These are phyloP conservation scores for Acleris holmiana DNA, from an alignment of 2,888 invertebrate species.

Conservation along the genomic window DNA sequence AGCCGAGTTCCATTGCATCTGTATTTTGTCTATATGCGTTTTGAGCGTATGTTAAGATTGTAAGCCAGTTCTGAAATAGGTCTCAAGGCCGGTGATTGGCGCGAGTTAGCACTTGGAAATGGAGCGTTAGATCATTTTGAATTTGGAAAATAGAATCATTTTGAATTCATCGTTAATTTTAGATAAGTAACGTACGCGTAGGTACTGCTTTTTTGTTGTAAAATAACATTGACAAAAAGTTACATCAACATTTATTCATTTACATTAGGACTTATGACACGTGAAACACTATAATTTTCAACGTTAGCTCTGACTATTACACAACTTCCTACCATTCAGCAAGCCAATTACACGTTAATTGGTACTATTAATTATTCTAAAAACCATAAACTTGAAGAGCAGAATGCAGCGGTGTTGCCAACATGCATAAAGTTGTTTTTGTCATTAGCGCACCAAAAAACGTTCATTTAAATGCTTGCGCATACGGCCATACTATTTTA, in stretches of 20 bases:
- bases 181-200: neutral
- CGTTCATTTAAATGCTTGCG: conserved; percentile 33
- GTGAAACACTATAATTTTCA: conserved; percentile 7
- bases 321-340: conserved; percentile 26
- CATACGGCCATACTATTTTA: conserved; percentile 42
- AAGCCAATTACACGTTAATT: conserved; percentile 28
- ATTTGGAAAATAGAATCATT: conserved; percentile 16
- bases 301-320: conserved; percentile 1
- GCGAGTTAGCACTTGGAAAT: conserved; percentile 30
- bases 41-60: conserved; percentile 34
- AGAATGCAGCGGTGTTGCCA: conserved; percentile 22
- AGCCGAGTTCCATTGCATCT: conserved; percentile 25
- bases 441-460: conserved; percentile 24
- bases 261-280: neutral
- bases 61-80: conserved; percentile 38
- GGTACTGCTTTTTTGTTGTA: neutral
- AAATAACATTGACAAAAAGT: neutral
- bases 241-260: too few relatives aligned
- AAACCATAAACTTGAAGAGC: conserved; percentile 14
- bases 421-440: conserved; percentile 14
- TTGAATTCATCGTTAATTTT: neutral
- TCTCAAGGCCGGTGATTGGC: conserved; percentile 39
- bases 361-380: conserved; percentile 27
- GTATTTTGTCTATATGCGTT: conserved; percentile 36
- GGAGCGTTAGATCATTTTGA: conserved; percentile 25